A percentile compares a stretch with the other conserved stretches of the same genome.
Conservation (phyloP, 2,797 vertebrate species). For the Cephalopachus bancanus region DNA sequence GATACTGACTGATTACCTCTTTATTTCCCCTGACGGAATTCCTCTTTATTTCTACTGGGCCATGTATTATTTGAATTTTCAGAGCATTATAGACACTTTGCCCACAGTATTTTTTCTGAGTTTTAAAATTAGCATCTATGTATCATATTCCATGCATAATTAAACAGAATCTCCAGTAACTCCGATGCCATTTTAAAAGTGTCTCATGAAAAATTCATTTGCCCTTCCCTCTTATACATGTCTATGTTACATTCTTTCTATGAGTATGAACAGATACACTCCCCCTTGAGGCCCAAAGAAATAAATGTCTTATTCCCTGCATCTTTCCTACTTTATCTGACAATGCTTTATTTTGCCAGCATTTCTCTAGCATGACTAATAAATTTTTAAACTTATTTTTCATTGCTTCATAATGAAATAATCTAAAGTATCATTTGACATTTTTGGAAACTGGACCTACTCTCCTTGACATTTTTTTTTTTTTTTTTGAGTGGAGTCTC, state of each 20-base stretch:
- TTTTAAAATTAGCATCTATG: slow-evolving; percentile 35
- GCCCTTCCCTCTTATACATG: neutral
- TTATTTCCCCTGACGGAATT: neutral
- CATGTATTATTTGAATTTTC: neutral
- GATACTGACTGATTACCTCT: neutral
- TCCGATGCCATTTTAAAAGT: neutral
- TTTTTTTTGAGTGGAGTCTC: too few relatives aligned
- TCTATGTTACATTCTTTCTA: neutral
- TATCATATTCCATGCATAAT: neutral
- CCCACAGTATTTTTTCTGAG: neutral
- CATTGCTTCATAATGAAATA: slow-evolving; percentile 23
- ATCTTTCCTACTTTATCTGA: neutral
- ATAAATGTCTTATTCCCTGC: neutral
- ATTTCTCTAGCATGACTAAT: slow-evolving; percentile 10
- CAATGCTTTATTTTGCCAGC: slow-evolving; percentile 3
- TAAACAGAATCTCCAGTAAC: neutral
- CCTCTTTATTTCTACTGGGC: neutral
- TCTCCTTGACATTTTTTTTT: neutral
- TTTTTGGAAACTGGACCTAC: neutral
- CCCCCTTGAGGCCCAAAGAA: neutral
- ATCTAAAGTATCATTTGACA: neutral
- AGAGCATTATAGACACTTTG: neutral
- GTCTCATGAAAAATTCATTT: neutral
- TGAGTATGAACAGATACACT: neutral
- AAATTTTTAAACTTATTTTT: slow-evolving; percentile 1